phyloP scores from a whole-genome alignment of 2,113 vertebrate species.

The Conger conger region DNA sequence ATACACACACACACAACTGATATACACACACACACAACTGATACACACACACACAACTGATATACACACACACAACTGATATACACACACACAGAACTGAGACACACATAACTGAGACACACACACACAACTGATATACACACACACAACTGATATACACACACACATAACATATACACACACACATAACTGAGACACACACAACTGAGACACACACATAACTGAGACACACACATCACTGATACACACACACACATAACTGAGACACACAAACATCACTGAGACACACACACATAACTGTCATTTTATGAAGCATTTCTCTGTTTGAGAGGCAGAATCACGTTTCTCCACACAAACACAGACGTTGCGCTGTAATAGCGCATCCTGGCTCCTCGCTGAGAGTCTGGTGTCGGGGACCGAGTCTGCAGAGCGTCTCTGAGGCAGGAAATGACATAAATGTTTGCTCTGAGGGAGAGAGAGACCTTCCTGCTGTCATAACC shows the following conservation, averaged over 20 bases:
- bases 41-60: background rate
- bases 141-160: background rate
- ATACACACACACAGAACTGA: background rate
- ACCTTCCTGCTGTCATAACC: slow-evolving; percentile 48
- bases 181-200: background rate
- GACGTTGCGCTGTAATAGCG: background rate
- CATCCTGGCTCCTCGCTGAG: background rate
- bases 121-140: background rate
- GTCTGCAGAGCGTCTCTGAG: slow-evolving; percentile 70
- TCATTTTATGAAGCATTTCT: too few relatives aligned
- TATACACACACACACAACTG: background rate
- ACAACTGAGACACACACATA: background rate
- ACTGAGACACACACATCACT: background rate
- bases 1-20: background rate
- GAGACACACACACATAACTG: background rate
- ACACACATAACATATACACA: background rate
- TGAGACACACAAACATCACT: too few relatives aligned
- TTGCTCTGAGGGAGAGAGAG: slow-evolving; percentile 32
- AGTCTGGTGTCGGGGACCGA: slow-evolving; percentile 28
- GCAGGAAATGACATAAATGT: slow-evolving; percentile 61
- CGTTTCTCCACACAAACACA: too few relatives aligned
- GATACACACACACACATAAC: background rate
- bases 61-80: background rate
- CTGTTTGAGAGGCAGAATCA: too few relatives aligned
- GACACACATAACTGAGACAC: background rate